These are phyloP conservation scores for Junonia oenone DNA, from an alignment of 2,888 invertebrate species.

Conservation along the genomic window DNA sequence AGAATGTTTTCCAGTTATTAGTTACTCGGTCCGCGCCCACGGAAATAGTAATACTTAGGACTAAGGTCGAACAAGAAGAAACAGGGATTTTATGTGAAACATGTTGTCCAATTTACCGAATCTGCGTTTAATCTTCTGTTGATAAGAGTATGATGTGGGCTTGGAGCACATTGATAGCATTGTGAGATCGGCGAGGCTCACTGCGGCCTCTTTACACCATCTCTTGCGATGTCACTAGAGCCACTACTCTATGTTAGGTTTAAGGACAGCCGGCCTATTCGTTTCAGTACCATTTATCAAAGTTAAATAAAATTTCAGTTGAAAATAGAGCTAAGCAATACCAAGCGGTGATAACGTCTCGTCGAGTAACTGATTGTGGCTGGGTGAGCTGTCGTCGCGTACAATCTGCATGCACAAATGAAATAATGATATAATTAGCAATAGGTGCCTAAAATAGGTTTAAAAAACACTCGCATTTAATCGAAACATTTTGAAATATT, in stretches of 20 bases:
- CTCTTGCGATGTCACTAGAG: background rate
- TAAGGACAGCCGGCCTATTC: background rate
- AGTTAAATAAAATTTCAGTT: background rate
- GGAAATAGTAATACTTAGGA: conserved; percentile 41
- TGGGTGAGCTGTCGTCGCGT: background rate
- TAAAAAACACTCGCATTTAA: conserved; percentile 26
- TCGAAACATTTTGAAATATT: conserved; percentile 17
- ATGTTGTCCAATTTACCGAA: conserved; percentile 32
- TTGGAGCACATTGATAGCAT: background rate
- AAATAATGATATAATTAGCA: conserved; percentile 2
- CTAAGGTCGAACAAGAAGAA: conserved; percentile 54
- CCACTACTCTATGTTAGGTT: background rate
- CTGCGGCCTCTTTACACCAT: background rate
- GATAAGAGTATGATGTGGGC: background rate
- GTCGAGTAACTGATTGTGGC: background rate
- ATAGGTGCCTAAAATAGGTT: conserved; percentile 19
- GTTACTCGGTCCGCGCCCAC: conserved; percentile 41
- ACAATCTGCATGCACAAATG: conserved; percentile 1
- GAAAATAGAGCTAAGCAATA: background rate
- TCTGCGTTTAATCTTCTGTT: background rate
- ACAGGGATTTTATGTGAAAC: conserved; percentile 64
- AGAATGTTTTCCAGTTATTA: conserved; percentile 64
- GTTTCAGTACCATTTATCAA: background rate
- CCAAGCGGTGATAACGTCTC: background rate
- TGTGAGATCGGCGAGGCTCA: background rate